Evolutionary conservation across 92 coral and sea anemone species (phyloP).

Genomic region (Siderastrea siderea): DNA sequence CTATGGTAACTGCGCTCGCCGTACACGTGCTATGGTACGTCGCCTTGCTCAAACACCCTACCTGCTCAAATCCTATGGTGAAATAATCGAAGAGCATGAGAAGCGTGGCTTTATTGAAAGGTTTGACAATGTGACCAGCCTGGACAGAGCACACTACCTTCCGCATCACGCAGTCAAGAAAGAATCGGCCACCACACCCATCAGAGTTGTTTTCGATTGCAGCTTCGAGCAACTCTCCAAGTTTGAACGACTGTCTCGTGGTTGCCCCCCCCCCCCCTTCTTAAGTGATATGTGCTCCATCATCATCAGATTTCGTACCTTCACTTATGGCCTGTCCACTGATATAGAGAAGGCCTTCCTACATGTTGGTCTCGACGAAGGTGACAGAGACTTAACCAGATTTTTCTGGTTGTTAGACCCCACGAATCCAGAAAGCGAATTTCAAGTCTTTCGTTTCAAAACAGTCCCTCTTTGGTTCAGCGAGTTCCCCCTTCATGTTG

Average conservation of each 20-base stretch:
- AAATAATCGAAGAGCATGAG: conserved; percentile 55
- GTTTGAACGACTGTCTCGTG: not conserved
- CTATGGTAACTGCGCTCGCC: conserved; percentile 22
- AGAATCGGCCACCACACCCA: conserved; percentile 64
- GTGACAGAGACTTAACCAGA: conserved; percentile 55
- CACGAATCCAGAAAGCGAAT: conserved; percentile 31
- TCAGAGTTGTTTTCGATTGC: conserved; percentile 68
- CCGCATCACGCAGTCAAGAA: conserved; percentile 68
- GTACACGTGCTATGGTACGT: conserved; percentile 51
- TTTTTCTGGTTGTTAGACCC: conserved; percentile 42
- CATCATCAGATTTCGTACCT: conserved; percentile 45
- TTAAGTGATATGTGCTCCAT: conserved; percentile 14
- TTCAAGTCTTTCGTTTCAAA: conserved; percentile 54
- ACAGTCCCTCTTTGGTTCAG: conserved; percentile 62
- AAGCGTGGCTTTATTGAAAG: conserved; percentile 60
- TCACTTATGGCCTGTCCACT: conserved; percentile 46
- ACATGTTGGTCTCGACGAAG: conserved; percentile 37
- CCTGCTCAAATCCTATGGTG: conserved; percentile 27
- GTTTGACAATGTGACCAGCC: conserved; percentile 24
- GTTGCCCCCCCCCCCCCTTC: not conserved
- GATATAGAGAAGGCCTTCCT: conserved; percentile 71
- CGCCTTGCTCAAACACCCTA: conserved; percentile 51
- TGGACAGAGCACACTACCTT: conserved; percentile 51
- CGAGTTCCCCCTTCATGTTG: conserved; percentile 68
- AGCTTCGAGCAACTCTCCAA: not conserved